Conservation (phyloP, 2,888 invertebrate species). For the Athalia circularis region DNA sequence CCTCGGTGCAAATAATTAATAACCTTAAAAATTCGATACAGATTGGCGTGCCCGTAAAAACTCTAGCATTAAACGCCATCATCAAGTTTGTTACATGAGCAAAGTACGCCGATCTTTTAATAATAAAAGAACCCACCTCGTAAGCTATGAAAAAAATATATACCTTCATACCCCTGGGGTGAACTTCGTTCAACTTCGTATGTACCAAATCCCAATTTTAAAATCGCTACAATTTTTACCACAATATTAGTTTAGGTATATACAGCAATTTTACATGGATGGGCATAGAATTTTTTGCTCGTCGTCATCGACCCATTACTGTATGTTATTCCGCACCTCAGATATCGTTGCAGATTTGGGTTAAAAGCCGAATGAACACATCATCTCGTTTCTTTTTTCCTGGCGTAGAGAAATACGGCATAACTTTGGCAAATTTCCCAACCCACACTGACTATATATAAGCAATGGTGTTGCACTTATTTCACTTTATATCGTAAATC, state of each 20-base stretch:
- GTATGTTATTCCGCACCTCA: neutral
- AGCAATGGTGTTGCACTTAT: neutral
- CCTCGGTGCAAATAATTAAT: conserved; percentile 2
- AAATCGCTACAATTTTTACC: no score
- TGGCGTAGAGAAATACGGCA: conserved; percentile 3
- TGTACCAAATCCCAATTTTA: no score
- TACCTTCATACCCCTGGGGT: neutral
- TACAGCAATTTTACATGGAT: no score
- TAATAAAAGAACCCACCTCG: conserved; percentile 11
- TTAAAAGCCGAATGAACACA: conserved; percentile 5
- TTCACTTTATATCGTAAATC: conserved; percentile 1
- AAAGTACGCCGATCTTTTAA: conserved; percentile 21
- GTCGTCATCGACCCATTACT: neutral
- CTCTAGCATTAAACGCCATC: neutral
- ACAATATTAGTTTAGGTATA: no score
- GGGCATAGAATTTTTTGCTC: no score
- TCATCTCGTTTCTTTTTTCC: neutral
- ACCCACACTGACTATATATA: neutral
- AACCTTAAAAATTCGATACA: conserved; percentile 8
- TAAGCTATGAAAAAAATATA: conserved; percentile 5
- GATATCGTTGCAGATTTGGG: neutral
- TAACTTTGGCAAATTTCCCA: conserved; percentile 19
- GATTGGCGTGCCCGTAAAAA: conserved; percentile 15
- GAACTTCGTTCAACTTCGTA: no score
- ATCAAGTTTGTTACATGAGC: conserved; percentile 1